Evolutionary conservation across 2,888 invertebrate species (phyloP).

Genomic region (Eupithecia insigniata): DNA sequence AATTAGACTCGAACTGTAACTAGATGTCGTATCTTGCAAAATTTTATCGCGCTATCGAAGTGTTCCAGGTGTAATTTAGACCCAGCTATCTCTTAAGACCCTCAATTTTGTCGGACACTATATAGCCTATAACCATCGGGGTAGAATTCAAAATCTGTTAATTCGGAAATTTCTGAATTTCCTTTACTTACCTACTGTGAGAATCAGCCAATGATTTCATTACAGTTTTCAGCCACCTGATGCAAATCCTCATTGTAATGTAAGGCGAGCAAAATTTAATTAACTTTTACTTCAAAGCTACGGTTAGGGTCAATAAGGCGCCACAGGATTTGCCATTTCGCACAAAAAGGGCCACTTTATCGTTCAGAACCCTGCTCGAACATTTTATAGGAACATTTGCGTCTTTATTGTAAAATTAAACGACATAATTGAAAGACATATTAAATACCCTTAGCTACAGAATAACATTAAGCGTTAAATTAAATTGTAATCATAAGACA

Average conservation of each 20-base stretch:
- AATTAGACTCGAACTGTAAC: too few species aligned
- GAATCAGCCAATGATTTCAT: conserved; percentile 1
- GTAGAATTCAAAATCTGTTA: background rate
- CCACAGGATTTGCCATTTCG: conserved; percentile 64
- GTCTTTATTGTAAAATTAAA: conserved; percentile 66
- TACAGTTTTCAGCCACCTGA: conserved; percentile 47
- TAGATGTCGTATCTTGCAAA: too few species aligned
- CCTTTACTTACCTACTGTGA: background rate
- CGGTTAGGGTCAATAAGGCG: conserved; percentile 69
- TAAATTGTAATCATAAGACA: conserved; percentile 2
- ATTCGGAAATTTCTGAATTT: background rate
- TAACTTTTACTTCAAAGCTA: conserved; percentile 74
- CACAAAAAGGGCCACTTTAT: conserved; percentile 68
- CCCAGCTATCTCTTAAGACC: too few species aligned
- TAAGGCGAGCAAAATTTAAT: conserved; percentile 76
- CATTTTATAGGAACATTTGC: conserved; percentile 64
- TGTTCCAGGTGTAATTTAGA: too few species aligned
- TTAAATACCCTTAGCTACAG: conserved; percentile 43
- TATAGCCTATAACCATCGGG: too few species aligned
- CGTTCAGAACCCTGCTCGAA: conserved; percentile 62
- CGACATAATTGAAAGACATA: conserved; percentile 66
- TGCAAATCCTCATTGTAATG: conserved; percentile 73
- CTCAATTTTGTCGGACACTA: too few species aligned
- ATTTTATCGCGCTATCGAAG: too few species aligned
- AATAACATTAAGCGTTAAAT: conserved; percentile 17